Conservation (phyloP, 2,888 invertebrate genomes). For the Leptopterna dolabrata region DNA sequence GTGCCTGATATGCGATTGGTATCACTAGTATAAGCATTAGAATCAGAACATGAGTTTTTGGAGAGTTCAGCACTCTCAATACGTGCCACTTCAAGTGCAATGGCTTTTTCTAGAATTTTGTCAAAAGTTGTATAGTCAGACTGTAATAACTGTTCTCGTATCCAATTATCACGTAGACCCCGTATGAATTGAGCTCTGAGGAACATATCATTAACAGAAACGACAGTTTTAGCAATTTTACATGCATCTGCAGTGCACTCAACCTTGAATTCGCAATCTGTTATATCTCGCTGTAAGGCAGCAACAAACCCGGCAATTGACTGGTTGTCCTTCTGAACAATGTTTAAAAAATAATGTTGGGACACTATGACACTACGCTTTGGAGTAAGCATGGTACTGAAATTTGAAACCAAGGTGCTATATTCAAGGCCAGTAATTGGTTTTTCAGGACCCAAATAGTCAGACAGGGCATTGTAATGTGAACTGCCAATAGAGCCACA, state of each 20-base stretch:
- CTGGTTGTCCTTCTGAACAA: slow-evolving; percentile 47
- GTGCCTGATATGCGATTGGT: neutral
- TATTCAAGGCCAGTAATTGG: slow-evolving; percentile 34
- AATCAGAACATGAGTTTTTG: neutral
- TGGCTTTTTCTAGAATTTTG: neutral
- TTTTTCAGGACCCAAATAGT: slow-evolving; percentile 39
- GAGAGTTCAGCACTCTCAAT: slow-evolving; percentile 11
- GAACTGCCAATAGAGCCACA: slow-evolving; percentile 51
- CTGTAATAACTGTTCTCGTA: slow-evolving; percentile 24
- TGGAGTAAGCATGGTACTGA: slow-evolving; percentile 48
- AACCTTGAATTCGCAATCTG: slow-evolving; percentile 28
- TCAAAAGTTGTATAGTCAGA: neutral
- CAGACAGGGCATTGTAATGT: slow-evolving; percentile 56
- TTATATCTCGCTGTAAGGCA: slow-evolving; percentile 33
- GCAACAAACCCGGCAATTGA: slow-evolving; percentile 50
- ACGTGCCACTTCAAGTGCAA: neutral
- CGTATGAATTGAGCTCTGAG: slow-evolving; percentile 35
- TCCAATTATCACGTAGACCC: slow-evolving; percentile 11
- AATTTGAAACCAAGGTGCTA: slow-evolving; percentile 23
- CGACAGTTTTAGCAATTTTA: neutral
- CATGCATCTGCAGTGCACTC: neutral
- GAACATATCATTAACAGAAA: neutral
- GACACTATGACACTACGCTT: slow-evolving; percentile 47
- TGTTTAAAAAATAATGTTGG: slow-evolving; percentile 55
- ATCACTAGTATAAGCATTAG: neutral